phyloP scores from a whole-genome alignment of 2,113 vertebrate genomes.

The Cyphotilapia sp. region DNA sequence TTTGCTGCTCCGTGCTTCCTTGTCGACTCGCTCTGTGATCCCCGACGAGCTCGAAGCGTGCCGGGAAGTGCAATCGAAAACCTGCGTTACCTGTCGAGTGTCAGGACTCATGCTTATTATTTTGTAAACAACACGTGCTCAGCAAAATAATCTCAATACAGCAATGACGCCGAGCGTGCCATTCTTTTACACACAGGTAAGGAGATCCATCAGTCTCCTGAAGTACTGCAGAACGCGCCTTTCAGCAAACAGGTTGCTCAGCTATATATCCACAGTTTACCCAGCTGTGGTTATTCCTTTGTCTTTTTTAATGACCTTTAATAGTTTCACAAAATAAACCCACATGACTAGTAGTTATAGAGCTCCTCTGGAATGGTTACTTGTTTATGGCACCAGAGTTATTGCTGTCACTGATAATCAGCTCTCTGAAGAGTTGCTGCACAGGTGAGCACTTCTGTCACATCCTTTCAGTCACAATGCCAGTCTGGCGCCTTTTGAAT shows the following conservation, averaged over 20 bases:
- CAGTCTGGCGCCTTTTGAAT: constrained; percentile 63
- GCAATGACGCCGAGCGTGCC: background rate
- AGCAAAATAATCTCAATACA: background rate
- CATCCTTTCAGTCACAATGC: constrained; percentile 39
- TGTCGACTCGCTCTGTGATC: constrained; percentile 31
- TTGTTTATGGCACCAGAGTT: constrained; percentile 5
- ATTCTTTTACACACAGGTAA: background rate
- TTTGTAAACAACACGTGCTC: background rate
- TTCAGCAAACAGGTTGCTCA: background rate
- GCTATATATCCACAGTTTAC: background rate
- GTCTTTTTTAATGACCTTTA: background rate
- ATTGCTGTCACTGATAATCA: constrained; percentile 29
- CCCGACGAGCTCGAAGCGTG: constrained; percentile 53
- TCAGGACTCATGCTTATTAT: constrained; percentile 17
- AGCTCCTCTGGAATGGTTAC: constrained; percentile 18
- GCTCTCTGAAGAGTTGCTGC: background rate
- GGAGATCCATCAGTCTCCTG: background rate
- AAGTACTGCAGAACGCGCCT: background rate
- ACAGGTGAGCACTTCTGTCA: constrained; percentile 48
- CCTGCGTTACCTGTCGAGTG: constrained; percentile 69
- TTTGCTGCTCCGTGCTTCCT: constrained; percentile 23
- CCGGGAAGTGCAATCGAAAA: constrained; percentile 69
- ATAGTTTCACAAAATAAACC: background rate
- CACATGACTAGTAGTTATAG: background rate
- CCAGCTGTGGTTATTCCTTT: background rate